Evolutionary conservation across 2,797 vertebrate genomes (phyloP).

Genomic region (Scyliorhinus canicula): DNA sequence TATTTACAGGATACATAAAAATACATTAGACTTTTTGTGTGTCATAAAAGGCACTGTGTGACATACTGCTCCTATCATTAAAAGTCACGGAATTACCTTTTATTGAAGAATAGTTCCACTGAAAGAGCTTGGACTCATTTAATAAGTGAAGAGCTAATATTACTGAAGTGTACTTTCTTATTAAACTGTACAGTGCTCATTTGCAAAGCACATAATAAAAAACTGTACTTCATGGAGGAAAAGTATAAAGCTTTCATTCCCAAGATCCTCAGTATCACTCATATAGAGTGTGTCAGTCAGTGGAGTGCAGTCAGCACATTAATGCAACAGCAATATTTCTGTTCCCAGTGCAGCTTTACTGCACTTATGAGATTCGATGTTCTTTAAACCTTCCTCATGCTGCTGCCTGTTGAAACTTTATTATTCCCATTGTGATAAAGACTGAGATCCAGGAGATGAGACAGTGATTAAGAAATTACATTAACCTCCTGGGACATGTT

Average conservation of each 20-base stretch:
- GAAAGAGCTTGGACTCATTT: conserved; percentile 29
- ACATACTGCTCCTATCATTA: not conserved
- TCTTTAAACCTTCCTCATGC: conserved; percentile 93
- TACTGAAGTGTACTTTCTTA: conserved; percentile 31
- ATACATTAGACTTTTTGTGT: not conserved
- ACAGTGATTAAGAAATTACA: conserved; percentile 35
- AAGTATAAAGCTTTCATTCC: conserved; percentile 67
- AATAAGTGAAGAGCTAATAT: conserved; percentile 32
- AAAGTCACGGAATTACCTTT: conserved; percentile 34
- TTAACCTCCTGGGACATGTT: conserved; percentile 12
- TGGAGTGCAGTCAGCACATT: conserved; percentile 66
- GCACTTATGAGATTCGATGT: conserved; percentile 81
- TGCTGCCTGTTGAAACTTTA: conserved; percentile 97
- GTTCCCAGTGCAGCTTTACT: conserved; percentile 87
- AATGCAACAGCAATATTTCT: conserved; percentile 69
- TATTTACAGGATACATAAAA: conserved; percentile 37
- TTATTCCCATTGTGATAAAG: conserved; percentile 72
- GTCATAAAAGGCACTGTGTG: conserved; percentile 14
- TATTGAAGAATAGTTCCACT: conserved; percentile 34
- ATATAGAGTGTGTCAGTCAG: conserved; percentile 70
- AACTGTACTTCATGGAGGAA: conserved; percentile 31
- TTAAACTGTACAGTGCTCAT: conserved; percentile 36
- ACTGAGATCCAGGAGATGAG: conserved; percentile 20
- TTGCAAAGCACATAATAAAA: conserved; percentile 34
- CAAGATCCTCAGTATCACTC: conserved; percentile 64